Base-by-base conservation (phyloP, 1,140 invertebrate genomes). In the Drosophila tani region DNA sequence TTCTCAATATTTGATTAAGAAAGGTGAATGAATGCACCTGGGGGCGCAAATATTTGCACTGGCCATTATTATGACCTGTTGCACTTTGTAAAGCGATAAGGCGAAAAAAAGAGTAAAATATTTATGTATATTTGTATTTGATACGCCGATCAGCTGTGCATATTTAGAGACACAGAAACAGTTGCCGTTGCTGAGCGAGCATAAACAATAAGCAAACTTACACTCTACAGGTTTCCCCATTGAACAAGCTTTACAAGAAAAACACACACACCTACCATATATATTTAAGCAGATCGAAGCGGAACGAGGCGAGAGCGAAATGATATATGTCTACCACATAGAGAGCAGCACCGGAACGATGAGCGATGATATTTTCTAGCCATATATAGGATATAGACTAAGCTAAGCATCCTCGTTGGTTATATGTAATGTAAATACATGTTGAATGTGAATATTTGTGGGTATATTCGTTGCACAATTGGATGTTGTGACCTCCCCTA, bases 181-280 rank as follows among this genome's bases (percentile, higher is more conserved):
- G 43, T 46, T 47, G 51, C 49, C 62, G 65, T n/a, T 45, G 55
- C 41, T 35, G 70, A 63, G 67, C 45, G 47, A 70, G 67, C 70
- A 82, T 67, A 79, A 91, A 88, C 73, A 87, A 76, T 80, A 76
- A 86, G 82, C 55, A 67, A 76, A 81, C 77, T 75, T 75, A 75
- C 81, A 88, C 85, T 90, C 80, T 81, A 88, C 81, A 88, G 84
- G 84, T 88, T 88, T 88, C 84, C 81, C 85, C 68, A 45, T 74
- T 79, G 56, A 74, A 80, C 59, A 81, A 91, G 82, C 87, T 90
- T 91, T 85, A 86, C 69, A 51, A 56, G 53, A 38, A 12, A 38
- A 12, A 35, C 35, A 59, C 49, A 55, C 55, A 51, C 69, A 67
- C 46, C 56, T 75, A 29, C 27, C 27, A 5, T 29, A 71, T 51